Percentiles rank a stretch among this genome's conserved stretches.
Evolutionary conservation across 2,113 vertebrate genomes (phyloP).

Genomic region (Cynocephalus volans): DNA sequence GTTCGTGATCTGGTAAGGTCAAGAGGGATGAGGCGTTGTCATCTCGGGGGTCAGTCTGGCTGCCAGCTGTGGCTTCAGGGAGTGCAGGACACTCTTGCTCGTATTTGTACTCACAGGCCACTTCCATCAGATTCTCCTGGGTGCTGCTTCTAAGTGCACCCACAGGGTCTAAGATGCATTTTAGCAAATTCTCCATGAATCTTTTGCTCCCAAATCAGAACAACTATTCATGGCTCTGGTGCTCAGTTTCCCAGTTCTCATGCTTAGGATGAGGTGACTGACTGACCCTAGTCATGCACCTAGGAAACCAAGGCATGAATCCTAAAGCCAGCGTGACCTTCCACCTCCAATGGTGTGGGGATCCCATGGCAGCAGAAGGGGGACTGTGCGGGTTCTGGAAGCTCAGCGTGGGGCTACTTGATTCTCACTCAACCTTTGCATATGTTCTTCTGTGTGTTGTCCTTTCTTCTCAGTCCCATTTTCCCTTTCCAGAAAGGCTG

Average conservation of each 20-base stretch:
- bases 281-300: accelerated
- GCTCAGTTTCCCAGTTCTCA: background rate
- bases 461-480: background rate
- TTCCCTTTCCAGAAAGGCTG: background rate
- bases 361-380: accelerated
- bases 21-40: background rate
- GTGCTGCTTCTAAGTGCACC: too few relatives aligned
- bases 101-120: accelerated
- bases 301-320: background rate
- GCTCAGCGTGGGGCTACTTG: accelerated
- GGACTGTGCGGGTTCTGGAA: background rate
- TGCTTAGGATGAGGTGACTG: background rate
- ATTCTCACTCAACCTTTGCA: background rate
- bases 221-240: background rate
- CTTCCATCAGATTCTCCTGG: background rate
- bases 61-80: background rate
- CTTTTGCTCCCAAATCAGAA: background rate
- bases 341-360: accelerated
- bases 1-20: background rate
- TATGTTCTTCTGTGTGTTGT: accelerated
- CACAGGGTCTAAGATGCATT: background rate
- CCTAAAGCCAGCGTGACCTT: background rate
- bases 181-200: background rate
- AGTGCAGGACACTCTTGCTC: background rate
- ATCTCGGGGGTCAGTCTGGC: background rate